Evolutionary conservation across 2,888 invertebrate species (phyloP), one percentile per base, ranked within the genome.

Genomic region (Tetanocera ferruginea): DNA sequence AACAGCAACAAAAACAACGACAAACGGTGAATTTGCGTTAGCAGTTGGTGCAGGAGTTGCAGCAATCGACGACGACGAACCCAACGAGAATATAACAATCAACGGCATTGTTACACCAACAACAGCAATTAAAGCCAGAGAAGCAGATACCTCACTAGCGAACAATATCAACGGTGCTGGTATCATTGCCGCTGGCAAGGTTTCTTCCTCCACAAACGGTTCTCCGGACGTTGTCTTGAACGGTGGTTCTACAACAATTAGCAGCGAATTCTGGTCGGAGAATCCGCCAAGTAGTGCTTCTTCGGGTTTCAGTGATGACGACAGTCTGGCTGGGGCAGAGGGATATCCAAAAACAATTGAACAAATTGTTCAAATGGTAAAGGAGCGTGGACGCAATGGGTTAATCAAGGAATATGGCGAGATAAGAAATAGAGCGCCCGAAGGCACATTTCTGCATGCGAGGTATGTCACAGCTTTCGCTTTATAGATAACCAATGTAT

Each of bases 291-390:
- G 93, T 87, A 94, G 93, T 86, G 94, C 94, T 82, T 94, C 93
- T 82, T 96, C 96, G 80, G 96, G 96, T 70, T 95, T 96, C 91
- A 96, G 96, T 86, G 96, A 97, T 91, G 97, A 97, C 91, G 97
- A 96, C 91, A 95, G 95, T 89, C 92, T 95, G 85, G 94, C 94
- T 85, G 94, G 93, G 28, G 93, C 93, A 84, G 92, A 93, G 81
- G 94, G 93, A 82, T 93, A 94, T 79, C 91, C 94, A 85, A 93
- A 92, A 78, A 91, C 95, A 88, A 92, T 93, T 83, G 94, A 95
- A 87, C 93, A 89, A 83, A 90, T 90, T 83, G 90, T 90, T 80
- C 87, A 90, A 92, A 93, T 89, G 93, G 93, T 83, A 82, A 93
- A 94, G 81, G 91, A 93, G 84, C 93, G 94, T 81, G 95, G 96